Percentiles rank a stretch among this genome's conserved stretches.
Conservation (phyloP, 1,140 invertebrate genomes). For the Atta colombica region DNA sequence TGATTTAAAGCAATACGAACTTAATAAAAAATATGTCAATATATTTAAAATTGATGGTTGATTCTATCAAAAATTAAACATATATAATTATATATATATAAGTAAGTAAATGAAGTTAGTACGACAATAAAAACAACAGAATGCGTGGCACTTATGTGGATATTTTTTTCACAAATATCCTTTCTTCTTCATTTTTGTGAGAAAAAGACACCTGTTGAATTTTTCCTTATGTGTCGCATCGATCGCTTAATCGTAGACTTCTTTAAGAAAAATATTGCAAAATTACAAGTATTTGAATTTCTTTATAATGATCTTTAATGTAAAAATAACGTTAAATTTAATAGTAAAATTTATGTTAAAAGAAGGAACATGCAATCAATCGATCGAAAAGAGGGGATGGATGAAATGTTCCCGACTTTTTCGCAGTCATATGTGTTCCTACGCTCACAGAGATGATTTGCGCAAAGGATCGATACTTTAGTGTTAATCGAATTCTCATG, state of each 20-base stretch:
- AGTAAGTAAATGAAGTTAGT: too few relatives aligned
- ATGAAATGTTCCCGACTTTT: not conserved
- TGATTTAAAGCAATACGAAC: too few relatives aligned
- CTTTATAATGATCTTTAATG: not conserved
- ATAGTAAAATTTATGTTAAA: conserved; percentile 4
- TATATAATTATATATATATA: too few relatives aligned
- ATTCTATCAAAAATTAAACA: too few relatives aligned
- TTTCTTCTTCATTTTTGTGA: too few relatives aligned
- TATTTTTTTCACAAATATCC: too few relatives aligned
- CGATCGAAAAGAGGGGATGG: not conserved
- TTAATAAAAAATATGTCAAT: too few relatives aligned
- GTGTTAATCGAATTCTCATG: conserved; percentile 23
- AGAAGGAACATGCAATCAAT: not conserved
- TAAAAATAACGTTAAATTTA: too few relatives aligned
- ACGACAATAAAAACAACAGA: too few relatives aligned
- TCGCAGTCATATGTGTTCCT: not conserved
- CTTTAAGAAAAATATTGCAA: not conserved
- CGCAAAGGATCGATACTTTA: not conserved
- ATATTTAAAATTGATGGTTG: too few relatives aligned
- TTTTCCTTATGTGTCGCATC: not conserved
- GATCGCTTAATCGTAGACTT: not conserved
- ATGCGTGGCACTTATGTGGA: too few relatives aligned
- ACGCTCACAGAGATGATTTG: not conserved
- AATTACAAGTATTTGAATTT: not conserved
- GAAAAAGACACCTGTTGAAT: too few relatives aligned